A percentile compares a stretch with the other conserved stretches of the same genome.
Evolutionary conservation across 2,888 invertebrate species (phyloP).

Genomic region (Sclerodermus sp.): DNA sequence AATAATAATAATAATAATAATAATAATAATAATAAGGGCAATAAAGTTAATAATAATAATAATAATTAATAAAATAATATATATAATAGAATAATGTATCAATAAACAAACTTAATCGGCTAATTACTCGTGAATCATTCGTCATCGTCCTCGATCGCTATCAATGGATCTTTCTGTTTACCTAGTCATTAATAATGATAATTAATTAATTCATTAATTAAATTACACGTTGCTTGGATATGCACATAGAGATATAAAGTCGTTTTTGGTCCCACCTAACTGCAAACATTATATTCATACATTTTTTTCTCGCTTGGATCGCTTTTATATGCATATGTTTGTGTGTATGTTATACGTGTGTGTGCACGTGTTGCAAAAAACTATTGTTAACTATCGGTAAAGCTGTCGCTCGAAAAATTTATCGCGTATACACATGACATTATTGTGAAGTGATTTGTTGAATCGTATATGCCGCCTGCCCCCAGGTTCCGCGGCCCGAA

Average conservation of each 20-base stretch:
- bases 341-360: conserved; percentile 23
- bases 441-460: background rate
- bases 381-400: conserved; percentile 35
- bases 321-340: conserved; percentile 18
- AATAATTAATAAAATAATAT: conserved; percentile 43
- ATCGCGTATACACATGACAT: conserved; percentile 31
- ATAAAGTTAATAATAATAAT: conserved; percentile 39
- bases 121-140: conserved; percentile 50
- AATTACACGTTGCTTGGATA: conserved; percentile 58
- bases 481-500: conserved; percentile 16
- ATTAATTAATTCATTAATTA: conserved; percentile 55
- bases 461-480: conserved; percentile 12
- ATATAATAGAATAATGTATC: conserved; percentile 54
- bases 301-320: conserved; percentile 40
- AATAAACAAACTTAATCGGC: conserved; percentile 56
- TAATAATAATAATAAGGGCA: conserved; percentile 33
- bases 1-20: conserved; percentile 40
- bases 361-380: conserved; percentile 25
- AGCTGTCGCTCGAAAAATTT: conserved; percentile 31
- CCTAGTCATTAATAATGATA: conserved; percentile 54
- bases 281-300: conserved; percentile 58
- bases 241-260: conserved; percentile 59
- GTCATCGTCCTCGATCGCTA: conserved; percentile 50
- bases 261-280: conserved; percentile 59
- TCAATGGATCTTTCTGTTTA: conserved; percentile 44